Conservation (phyloP, 2,113 vertebrate species). For the Indicator indicator region DNA sequence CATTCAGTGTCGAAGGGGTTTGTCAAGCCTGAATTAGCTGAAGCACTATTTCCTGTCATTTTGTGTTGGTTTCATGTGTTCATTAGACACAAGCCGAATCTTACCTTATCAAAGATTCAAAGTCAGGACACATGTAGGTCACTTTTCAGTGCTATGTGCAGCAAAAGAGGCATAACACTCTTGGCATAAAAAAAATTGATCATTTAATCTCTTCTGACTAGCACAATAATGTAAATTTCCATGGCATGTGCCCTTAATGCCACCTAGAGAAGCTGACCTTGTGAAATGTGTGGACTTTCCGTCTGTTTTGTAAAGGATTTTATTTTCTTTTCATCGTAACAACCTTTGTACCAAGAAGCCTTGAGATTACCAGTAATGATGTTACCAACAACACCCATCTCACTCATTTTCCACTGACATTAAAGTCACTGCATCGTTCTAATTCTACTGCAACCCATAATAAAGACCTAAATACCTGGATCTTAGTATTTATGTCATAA, state of each 20-base stretch:
- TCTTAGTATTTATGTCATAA: background rate
- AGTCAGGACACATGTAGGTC: background rate
- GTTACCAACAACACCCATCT: background rate
- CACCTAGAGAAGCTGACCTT: background rate
- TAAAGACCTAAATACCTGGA: background rate
- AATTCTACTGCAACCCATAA: background rate
- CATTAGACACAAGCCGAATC: background rate
- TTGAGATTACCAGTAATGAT: background rate
- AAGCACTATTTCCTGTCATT: background rate
- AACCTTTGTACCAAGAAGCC: background rate
- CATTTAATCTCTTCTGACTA: background rate
- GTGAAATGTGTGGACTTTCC: background rate
- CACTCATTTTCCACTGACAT: background rate
- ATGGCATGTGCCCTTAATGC: background rate
- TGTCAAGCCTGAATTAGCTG: slow-evolving; percentile 7
- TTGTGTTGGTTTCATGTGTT: slow-evolving; percentile 13
- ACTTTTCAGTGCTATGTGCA: background rate
- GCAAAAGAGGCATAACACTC: background rate
- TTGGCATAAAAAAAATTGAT: background rate
- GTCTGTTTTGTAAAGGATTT: background rate
- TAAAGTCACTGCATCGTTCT: background rate
- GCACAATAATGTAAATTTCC: background rate
- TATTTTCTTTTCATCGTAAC: background rate
- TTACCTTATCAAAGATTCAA: background rate
- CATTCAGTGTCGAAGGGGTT: background rate